phyloP scores from a whole-genome alignment of 2,888 invertebrate species.

The Sepiola atlantica region DNA sequence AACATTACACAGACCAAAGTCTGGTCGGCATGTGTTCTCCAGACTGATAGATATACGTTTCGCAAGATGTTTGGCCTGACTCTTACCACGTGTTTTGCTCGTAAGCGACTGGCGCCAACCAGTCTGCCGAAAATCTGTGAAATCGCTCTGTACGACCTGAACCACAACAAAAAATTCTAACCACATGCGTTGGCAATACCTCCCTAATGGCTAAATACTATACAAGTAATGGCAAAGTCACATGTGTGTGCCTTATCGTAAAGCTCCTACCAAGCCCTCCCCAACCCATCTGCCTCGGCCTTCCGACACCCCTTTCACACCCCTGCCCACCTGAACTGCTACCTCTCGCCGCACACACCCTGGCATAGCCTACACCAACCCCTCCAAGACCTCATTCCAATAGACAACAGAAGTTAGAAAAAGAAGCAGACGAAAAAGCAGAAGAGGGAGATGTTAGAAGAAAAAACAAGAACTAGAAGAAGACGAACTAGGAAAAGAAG shows the following conservation, averaged over 20 bases:
- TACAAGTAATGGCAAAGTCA: slow-evolving; percentile 57
- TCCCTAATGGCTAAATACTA: slow-evolving; percentile 57
- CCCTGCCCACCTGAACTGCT: background rate
- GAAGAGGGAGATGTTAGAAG: background rate
- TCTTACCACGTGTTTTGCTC: slow-evolving; percentile 52
- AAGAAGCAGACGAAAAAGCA: background rate
- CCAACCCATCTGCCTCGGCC: background rate
- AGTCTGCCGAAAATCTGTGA: slow-evolving; percentile 54
- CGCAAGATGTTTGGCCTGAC: slow-evolving; percentile 51
- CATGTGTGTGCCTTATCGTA: slow-evolving; percentile 51
- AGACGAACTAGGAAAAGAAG: slow-evolving; percentile 40
- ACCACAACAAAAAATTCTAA: slow-evolving; percentile 53
- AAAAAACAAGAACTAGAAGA: slow-evolving; percentile 42
- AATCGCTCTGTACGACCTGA: slow-evolving; percentile 54
- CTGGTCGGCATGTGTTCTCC: slow-evolving; percentile 51
- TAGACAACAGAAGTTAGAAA: slow-evolving; percentile 38
- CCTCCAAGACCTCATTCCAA: slow-evolving; percentile 8
- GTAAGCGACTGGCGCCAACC: slow-evolving; percentile 53
- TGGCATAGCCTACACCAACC: background rate
- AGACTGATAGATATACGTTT: slow-evolving; percentile 50
- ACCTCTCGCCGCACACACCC: background rate
- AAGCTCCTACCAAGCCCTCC: slow-evolving; percentile 38
- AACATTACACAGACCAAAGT: slow-evolving; percentile 33
- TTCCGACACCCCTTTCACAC: background rate
- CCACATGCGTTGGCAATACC: slow-evolving; percentile 55